Conservation (phyloP, 1,140 invertebrate species). For the Trichogramma pretiosum region DNA sequence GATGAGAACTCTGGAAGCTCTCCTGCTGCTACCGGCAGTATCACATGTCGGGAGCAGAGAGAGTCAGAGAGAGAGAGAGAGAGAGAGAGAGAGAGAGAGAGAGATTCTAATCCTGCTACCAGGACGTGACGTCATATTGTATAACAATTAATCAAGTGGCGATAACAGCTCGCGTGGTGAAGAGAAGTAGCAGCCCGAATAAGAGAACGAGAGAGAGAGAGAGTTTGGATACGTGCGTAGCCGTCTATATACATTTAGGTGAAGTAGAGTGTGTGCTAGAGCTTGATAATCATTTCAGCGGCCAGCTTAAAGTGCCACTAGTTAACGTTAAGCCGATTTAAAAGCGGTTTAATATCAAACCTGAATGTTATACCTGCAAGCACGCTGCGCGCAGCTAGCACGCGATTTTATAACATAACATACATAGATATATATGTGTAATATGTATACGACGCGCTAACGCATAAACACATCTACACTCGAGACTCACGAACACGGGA, state of each 20-base stretch:
- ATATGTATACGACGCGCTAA: conserved; percentile 4
- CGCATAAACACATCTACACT: too few species aligned
- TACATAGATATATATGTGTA: too few species aligned
- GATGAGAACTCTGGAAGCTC: too few species aligned
- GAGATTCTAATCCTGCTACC: conserved; percentile 37
- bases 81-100: conserved; percentile 4
- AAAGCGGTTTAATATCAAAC: conserved; percentile 49
- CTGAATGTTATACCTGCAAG: conserved; percentile 38
- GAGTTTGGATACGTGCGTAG: conserved; percentile 14
- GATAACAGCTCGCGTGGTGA: conserved; percentile 40
- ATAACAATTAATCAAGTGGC: conserved; percentile 49
- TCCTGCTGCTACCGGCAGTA: too few species aligned
- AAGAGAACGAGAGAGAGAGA: not conserved
- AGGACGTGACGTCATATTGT: conserved; percentile 45
- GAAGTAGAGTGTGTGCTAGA: too few species aligned
- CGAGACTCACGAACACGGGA: not conserved
- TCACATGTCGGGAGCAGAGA: too few species aligned
- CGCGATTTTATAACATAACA: too few species aligned
- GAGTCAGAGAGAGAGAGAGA: too few species aligned
- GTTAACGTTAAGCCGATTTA: conserved; percentile 49
- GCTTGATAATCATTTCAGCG: conserved; percentile 48
- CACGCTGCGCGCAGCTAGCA: too few species aligned
- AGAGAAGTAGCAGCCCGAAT: not conserved
- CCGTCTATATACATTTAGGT: conserved; percentile 34
- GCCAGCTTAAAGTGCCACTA: conserved; percentile 49